Evolutionary conservation across 30 jellyfish, hydroid and myxozoan genomes (phyloP).

Genomic region (Euphysa ruthae): DNA sequence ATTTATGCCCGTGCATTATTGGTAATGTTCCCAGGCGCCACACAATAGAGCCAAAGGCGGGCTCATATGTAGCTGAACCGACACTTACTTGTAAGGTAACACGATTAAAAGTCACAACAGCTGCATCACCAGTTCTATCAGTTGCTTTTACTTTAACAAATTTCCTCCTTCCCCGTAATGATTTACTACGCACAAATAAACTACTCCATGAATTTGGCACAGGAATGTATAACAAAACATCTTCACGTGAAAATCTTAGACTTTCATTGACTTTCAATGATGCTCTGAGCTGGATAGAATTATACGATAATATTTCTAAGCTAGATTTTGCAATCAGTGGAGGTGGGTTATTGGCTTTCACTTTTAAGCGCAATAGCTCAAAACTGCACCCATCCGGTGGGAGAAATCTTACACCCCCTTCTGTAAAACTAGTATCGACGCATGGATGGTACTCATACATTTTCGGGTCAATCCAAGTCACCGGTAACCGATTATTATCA

Average conservation of each 20-base stretch:
- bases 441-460: constrained; percentile 72
- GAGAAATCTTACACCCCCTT: constrained; percentile 60
- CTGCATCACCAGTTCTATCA: constrained; percentile 35
- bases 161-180: constrained; percentile 37
- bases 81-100: constrained; percentile 50
- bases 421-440: constrained; percentile 30
- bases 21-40: constrained; percentile 79
- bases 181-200: constrained; percentile 41
- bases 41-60: constrained; percentile 66
- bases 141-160: constrained; percentile 37
- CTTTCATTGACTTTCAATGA: constrained; percentile 45
- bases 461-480: constrained; percentile 44
- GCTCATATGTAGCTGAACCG: constrained; percentile 72
- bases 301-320: constrained; percentile 41
- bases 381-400: constrained; percentile 96
- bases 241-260: constrained; percentile 26
- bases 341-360: constrained; percentile 7
- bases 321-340: constrained; percentile 52
- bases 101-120: constrained; percentile 35
- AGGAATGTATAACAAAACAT: constrained; percentile 51
- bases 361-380: constrained; percentile 70
- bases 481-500: constrained; percentile 13
- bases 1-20: constrained; percentile 32
- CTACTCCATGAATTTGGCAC: constrained; percentile 73
- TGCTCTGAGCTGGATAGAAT: constrained; percentile 65